phyloP scores from a whole-genome alignment of 1,140 invertebrate genomes.

The Procambarus virginalis region DNA sequence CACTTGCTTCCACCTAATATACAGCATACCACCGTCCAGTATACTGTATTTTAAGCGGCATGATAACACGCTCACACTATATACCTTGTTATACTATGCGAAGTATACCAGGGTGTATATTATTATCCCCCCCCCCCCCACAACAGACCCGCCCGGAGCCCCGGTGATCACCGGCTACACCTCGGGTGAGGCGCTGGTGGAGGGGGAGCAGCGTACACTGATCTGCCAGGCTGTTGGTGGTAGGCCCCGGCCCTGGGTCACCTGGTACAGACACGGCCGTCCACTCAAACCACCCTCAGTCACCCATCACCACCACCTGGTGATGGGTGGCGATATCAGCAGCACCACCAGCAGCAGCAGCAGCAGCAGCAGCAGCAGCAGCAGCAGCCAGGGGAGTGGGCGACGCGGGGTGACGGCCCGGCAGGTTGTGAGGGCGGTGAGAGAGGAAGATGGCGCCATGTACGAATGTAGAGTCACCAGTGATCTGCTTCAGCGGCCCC shows the following conservation, averaged over 20 bases:
- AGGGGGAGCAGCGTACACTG: conserved; percentile 18
- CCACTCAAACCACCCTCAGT: conserved; percentile 24
- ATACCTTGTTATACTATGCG: too few species aligned
- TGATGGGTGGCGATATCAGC: not conserved
- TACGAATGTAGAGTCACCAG: conserved; percentile 48
- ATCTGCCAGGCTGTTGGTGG: conserved; percentile 35
- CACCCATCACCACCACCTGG: not conserved
- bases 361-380: not conserved
- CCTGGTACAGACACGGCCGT: conserved; percentile 56
- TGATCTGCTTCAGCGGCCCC: not conserved
- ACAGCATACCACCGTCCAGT: too few species aligned
- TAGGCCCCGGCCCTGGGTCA: conserved; percentile 34
- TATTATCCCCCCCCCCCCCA: too few species aligned
- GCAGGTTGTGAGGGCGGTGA: conserved; percentile 25
- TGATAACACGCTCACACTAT: too few species aligned
- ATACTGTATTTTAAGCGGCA: too few species aligned
- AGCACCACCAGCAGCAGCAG: not conserved
- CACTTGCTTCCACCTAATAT: too few species aligned
- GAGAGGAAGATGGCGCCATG: conserved; percentile 40
- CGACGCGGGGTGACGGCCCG: not conserved
- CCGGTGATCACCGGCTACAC: conserved; percentile 39
- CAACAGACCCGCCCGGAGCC: conserved; percentile 15
- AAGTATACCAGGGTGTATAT: too few species aligned
- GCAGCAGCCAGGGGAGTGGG: not conserved
- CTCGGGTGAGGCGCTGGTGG: conserved; percentile 26